Evolutionary conservation across 2,797 vertebrate species (phyloP).

Genomic region (Cetoscarus ocellatus): DNA sequence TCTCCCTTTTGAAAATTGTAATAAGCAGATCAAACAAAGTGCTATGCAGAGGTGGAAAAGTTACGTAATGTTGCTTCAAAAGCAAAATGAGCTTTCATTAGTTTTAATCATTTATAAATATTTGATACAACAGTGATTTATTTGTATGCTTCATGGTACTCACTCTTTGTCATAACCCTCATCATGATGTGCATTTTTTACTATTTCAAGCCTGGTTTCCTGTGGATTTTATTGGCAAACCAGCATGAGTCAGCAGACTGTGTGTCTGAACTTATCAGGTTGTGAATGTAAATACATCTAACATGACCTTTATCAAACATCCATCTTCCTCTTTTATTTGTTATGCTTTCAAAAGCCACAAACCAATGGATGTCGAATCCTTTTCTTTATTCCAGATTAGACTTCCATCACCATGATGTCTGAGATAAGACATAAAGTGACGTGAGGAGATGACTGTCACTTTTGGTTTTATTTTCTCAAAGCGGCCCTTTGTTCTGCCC

Average conservation of each 20-base stretch:
- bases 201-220: background rate
- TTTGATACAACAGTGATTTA: no score
- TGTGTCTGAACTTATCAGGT: background rate
- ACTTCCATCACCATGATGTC: slow-evolving; percentile 12
- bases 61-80: no score
- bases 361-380: background rate
- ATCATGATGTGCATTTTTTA: background rate
- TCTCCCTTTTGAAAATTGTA: no score
- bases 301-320: background rate
- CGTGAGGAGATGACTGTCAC: slow-evolving; percentile 27
- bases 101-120: no score
- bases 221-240: background rate
- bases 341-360: slow-evolving; percentile 5
- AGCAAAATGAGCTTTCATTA: no score
- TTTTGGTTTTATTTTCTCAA: slow-evolving; percentile 45
- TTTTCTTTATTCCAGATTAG: slow-evolving; percentile 21
- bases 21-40: no score
- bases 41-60: no score
- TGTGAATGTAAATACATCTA: background rate
- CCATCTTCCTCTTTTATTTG: background rate
- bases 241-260: background rate
- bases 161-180: background rate
- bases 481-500: slow-evolving; percentile 45
- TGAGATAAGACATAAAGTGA: slow-evolving; percentile 42
- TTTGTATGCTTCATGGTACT: background rate